These are phyloP conservation scores for Chascanopsetta lugubris DNA, from an alignment of 2,113 vertebrate species.

Conservation along the genomic window DNA sequence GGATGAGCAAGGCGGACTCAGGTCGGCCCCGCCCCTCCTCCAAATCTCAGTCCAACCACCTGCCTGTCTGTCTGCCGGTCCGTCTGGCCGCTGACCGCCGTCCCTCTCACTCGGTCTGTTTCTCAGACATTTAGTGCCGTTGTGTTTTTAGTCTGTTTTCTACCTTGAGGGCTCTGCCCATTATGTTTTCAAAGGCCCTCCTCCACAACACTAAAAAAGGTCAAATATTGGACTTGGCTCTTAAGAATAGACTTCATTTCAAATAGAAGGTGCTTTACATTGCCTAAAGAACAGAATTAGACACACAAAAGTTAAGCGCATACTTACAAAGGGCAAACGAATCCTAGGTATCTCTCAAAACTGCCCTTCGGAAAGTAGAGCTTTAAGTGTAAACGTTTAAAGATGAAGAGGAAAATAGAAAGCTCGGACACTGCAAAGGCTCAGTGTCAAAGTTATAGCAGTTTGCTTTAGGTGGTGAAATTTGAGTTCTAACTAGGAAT, in stretches of 20 bases:
- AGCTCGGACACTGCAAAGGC: background rate
- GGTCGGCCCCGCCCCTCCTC: slow-evolving; percentile 36
- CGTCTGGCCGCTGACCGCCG: slow-evolving; percentile 24
- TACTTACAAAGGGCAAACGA: background rate
- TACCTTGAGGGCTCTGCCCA: no score
- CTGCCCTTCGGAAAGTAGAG: background rate
- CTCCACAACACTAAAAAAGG: no score
- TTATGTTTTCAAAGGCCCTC: no score
- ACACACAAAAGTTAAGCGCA: background rate
- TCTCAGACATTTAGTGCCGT: background rate
- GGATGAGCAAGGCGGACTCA: slow-evolving; percentile 24
- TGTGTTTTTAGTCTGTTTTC: background rate
- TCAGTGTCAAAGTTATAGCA: background rate
- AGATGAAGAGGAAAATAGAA: background rate
- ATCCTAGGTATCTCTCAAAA: background rate
- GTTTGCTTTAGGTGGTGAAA: background rate
- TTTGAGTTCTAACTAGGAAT: background rate
- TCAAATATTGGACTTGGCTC: no score
- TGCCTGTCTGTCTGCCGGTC: slow-evolving; percentile 46
- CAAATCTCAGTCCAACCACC: slow-evolving; percentile 42
- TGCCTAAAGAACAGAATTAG: background rate
- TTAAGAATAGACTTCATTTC: no score
- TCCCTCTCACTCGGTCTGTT: slow-evolving; percentile 1
- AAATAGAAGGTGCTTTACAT: background rate
- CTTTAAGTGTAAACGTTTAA: background rate